Conservation (phyloP, 2,888 invertebrate species). For the Scaptomyza flava region DNA sequence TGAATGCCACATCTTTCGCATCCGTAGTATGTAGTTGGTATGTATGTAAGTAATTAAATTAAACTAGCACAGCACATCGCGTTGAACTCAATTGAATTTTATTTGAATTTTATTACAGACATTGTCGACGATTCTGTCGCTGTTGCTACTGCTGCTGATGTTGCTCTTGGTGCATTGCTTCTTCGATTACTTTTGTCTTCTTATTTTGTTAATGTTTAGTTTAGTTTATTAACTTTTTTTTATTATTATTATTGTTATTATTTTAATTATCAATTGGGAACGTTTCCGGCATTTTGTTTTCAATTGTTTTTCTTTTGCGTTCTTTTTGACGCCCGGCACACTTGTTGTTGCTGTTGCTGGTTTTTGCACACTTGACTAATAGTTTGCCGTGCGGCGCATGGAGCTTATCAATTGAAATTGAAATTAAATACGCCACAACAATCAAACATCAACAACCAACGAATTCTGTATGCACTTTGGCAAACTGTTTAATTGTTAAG, state of each 20-base stretch:
- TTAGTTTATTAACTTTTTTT: slow-evolving; percentile 44
- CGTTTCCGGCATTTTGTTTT: slow-evolving; percentile 77
- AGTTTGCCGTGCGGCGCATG: slow-evolving; percentile 59
- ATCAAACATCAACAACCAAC: slow-evolving; percentile 10
- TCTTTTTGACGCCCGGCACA: slow-evolving; percentile 26
- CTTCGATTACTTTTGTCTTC: slow-evolving; percentile 29
- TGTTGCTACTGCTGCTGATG: slow-evolving; percentile 14
- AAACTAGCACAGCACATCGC: slow-evolving; percentile 68
- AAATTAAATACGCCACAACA: slow-evolving; percentile 63
- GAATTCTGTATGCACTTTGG: slow-evolving; percentile 45
- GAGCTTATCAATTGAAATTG: slow-evolving; percentile 73
- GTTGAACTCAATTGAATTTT: slow-evolving; percentile 76
- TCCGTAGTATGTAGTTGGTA: background rate
- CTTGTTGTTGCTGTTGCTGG: slow-evolving; percentile 32
- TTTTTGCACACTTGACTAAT: slow-evolving; percentile 74
- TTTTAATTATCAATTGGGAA: slow-evolving; percentile 82
- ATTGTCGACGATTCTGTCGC: slow-evolving; percentile 32
- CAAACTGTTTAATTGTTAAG: background rate
- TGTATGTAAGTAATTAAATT: slow-evolving; percentile 73
- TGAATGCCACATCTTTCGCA: slow-evolving; percentile 2
- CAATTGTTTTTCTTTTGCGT: slow-evolving; percentile 3
- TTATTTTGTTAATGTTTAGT: slow-evolving; percentile 18
- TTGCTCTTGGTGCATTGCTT: slow-evolving; percentile 52
- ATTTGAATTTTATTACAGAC: slow-evolving; percentile 76
- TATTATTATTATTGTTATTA: slow-evolving; percentile 69